Percentiles rank a stretch among this genome's conserved stretches.
Evolutionary conservation across 2,888 invertebrate genomes (phyloP).

Genomic region (Tetragonula carbonaria): DNA sequence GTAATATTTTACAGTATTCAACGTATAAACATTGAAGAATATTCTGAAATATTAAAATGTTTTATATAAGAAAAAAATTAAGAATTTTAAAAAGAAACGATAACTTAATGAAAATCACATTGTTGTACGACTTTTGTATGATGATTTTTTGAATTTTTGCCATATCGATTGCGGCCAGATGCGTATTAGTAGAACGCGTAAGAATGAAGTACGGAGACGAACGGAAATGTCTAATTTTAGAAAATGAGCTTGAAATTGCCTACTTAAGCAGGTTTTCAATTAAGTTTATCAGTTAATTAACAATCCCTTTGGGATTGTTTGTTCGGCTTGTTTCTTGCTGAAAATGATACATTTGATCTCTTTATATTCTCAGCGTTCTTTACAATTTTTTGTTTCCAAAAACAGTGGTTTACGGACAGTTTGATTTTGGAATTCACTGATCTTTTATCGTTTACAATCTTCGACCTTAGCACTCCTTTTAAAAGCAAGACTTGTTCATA

Average conservation of each 20-base stretch:
- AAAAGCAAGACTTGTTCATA: no score
- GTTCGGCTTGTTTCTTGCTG: background rate
- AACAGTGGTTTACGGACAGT: no score
- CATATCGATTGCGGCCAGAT: slow-evolving; percentile 45
- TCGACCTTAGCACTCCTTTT: no score
- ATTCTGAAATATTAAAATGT: no score
- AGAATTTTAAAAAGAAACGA: no score
- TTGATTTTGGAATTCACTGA: no score
- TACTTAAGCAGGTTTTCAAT: slow-evolving; percentile 73
- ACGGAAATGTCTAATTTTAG: slow-evolving; percentile 76
- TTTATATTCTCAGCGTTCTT: no score
- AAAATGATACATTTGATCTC: background rate
- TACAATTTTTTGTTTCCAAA: no score
- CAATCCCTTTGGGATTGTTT: slow-evolving; percentile 61
- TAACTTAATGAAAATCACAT: no score
- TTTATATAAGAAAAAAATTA: no score
- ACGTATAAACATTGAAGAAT: no score
- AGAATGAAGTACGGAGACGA: slow-evolving; percentile 52
- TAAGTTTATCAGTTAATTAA: slow-evolving; percentile 77
- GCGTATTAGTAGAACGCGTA: slow-evolving; percentile 25
- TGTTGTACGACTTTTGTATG: background rate
- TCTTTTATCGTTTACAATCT: no score
- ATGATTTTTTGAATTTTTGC: background rate
- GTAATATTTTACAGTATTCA: background rate
- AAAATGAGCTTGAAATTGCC: slow-evolving; percentile 64